phyloP scores from a whole-genome alignment of 2,113 vertebrate species.

The Panthera uncia region DNA sequence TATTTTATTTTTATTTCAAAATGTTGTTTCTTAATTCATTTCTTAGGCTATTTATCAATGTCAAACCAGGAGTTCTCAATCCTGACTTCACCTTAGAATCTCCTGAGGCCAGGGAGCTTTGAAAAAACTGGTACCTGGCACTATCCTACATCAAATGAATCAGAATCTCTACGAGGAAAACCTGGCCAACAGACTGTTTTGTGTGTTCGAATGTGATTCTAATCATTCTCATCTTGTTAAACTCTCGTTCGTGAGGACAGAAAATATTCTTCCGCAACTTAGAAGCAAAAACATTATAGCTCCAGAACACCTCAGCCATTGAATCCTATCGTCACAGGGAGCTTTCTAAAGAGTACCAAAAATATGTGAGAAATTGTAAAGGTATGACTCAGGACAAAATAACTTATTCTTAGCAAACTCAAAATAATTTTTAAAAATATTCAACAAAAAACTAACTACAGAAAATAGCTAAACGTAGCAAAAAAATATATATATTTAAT shows the following conservation, averaged over 20 bases:
- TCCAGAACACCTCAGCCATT: background rate
- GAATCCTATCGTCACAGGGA: background rate
- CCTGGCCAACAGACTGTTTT: background rate
- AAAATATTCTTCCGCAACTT: background rate
- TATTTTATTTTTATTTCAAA: constrained; percentile 14
- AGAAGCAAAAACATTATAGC: background rate
- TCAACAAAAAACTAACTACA: background rate
- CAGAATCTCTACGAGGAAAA: background rate
- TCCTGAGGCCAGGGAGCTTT: background rate
- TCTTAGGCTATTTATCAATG: background rate
- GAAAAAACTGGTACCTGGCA: background rate
- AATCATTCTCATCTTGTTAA: constrained; percentile 12
- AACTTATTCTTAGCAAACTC: constrained; percentile 4
- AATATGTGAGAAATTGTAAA: background rate
- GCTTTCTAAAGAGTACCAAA: background rate
- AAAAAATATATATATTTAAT: background rate
- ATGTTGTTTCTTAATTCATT: background rate
- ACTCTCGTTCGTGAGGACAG: background rate
- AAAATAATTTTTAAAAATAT: background rate
- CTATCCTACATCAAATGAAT: background rate
- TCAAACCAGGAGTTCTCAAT: background rate
- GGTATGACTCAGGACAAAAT: background rate
- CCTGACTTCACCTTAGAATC: background rate
- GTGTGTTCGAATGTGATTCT: constrained; percentile 3
- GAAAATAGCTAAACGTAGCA: background rate